Evolutionary conservation across 2,888 invertebrate species (phyloP).

Genomic region (Sphaerophoria taeniata): DNA sequence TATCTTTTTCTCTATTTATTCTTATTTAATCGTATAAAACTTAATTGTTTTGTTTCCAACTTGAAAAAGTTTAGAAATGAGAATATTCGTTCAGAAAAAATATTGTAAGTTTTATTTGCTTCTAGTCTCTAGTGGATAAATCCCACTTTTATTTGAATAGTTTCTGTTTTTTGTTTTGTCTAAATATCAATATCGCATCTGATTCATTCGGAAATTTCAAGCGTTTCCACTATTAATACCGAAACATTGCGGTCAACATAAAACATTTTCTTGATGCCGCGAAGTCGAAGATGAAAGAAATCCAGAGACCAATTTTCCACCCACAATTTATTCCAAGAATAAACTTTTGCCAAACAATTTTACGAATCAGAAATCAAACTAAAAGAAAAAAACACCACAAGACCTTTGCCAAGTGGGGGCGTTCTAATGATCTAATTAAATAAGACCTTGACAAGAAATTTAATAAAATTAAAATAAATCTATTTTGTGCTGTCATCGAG

Average conservation of each 20-base stretch:
- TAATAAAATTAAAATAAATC: neutral
- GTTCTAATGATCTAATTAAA: neutral
- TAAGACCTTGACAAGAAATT: neutral
- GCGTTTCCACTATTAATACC: neutral
- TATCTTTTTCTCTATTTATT: too few species aligned
- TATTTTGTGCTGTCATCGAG: neutral
- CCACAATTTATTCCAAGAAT: conserved; percentile 28
- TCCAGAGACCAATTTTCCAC: conserved; percentile 3
- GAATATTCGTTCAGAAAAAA: too few species aligned
- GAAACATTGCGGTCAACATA: neutral
- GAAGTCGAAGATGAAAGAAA: neutral
- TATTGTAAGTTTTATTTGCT: too few species aligned
- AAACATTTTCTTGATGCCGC: too few species aligned
- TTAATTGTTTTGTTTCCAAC: too few species aligned
- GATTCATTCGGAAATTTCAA: neutral
- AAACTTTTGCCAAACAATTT: conserved; percentile 11
- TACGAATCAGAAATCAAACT: neutral
- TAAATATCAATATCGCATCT: neutral
- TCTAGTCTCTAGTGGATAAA: too few species aligned
- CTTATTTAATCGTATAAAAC: too few species aligned
- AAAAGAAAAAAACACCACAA: neutral
- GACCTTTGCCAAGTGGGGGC: conserved; percentile 2
- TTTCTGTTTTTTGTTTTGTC: neutral
- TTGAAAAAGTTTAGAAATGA: too few species aligned
- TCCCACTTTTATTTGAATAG: neutral